Base-by-base conservation (phyloP, 2,113 vertebrate species). In the Eulemur rufifrons region DNA sequence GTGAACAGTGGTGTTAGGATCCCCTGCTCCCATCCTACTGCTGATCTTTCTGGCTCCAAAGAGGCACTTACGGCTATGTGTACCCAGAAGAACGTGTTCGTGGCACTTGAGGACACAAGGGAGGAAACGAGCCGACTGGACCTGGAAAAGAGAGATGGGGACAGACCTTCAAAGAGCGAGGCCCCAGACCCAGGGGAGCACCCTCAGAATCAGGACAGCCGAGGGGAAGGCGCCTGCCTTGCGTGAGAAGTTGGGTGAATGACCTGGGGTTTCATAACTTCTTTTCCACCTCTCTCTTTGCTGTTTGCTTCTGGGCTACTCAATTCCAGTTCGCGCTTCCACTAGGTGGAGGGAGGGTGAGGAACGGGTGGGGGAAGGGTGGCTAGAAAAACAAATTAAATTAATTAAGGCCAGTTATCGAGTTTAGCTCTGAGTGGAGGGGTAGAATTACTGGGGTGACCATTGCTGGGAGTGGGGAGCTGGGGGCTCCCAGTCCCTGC, bases 11-110 rank as follows among this genome's bases (percentile, higher is more conserved):
- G 47, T 23, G 32, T 66, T 74, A 89, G 86, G 39, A 21, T 37
- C 9, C 27, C 85, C 54, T 5, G 10, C 9, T 13, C 25, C 21
- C 34, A 34, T 20, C 5, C 14, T 4, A 45, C 9, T 20, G 6
- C 69, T 83, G 61, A 59, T 25, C 45, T 45, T 83, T 94, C 25
- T 54, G 86, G 64, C 20, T 74, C 29, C 47, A 27, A 68, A 83
- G 14, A 20, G 4, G 50, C 84, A 18, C 27, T 64, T 23, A 89
- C 56, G 64, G 17, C 23, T 37, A 45, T 66, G n/a, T 23, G 34
- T 32, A 34, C 50, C 69, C 3, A 6, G 68, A 84, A 63, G 39
- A 47, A 9, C 6, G 5, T 15, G 11, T 34, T 37, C 68, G 34
- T 18, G 37, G 37, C 59, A 45, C 4, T 18, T 34, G 7, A 56